Conservation (phyloP, 2,888 invertebrate species). For the Apoda limacodes region DNA sequence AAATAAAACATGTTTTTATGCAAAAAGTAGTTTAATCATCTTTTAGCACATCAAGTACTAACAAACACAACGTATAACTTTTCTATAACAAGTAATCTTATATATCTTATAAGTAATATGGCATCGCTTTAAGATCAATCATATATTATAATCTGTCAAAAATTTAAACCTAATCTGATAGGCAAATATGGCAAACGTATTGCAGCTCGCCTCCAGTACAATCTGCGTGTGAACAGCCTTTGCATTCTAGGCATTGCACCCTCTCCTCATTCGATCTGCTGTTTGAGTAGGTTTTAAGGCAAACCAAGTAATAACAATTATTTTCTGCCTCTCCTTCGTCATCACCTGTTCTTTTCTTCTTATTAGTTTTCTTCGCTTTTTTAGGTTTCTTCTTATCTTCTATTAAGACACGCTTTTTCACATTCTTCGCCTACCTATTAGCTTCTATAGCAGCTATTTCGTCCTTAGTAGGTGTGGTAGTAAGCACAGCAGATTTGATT, state of each 20-base stretch:
- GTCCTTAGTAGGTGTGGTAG: constrained; percentile 23
- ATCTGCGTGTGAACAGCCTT: constrained; percentile 11
- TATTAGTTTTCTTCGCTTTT: constrained; percentile 8
- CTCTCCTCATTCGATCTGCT: constrained; percentile 12
- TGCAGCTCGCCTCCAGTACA: no score
- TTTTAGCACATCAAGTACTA: no score
- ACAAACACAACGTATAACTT: no score
- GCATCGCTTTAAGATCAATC: no score
- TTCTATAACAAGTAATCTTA: no score
- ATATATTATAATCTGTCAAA: no score
- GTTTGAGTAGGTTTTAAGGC: constrained; percentile 14
- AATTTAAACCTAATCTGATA: no score
- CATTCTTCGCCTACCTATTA: constrained; percentile 19
- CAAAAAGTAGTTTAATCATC: no score
- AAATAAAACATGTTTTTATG: no score
- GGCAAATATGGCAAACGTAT: no score
- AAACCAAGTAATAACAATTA: constrained; percentile 12
- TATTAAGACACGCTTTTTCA: constrained; percentile 18
- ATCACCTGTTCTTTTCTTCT: constrained; percentile 9
- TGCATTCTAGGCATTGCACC: constrained; percentile 12
- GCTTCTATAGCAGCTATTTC: constrained; percentile 24
- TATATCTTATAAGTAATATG: no score
- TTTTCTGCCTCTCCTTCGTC: constrained; percentile 9
- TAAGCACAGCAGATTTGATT: constrained; percentile 24
- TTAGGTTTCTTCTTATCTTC: constrained; percentile 13